Conservation (phyloP, 2,888 invertebrate genomes). For the Protophormia terraenovae region DNA sequence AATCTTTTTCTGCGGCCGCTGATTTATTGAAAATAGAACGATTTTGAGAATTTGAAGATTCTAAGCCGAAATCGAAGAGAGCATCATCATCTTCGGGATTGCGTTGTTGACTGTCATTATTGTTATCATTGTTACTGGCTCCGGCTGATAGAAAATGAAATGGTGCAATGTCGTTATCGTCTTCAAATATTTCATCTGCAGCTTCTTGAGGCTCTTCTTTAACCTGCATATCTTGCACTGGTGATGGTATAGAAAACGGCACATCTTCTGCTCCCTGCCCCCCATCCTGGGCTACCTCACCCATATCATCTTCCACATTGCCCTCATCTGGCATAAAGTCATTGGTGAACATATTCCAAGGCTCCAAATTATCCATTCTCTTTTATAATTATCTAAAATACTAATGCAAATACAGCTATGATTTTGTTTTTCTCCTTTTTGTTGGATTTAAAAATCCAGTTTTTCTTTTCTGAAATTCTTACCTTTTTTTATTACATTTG, state of each 20-base stretch:
- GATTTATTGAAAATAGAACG: constrained; percentile 70
- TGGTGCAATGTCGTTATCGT: constrained; percentile 49
- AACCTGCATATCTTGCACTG: constrained; percentile 57
- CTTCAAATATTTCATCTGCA: constrained; percentile 66
- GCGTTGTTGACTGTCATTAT: constrained; percentile 11
- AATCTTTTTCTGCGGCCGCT: constrained; percentile 13
- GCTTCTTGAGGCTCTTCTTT: constrained; percentile 68
- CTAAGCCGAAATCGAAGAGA: constrained; percentile 75
- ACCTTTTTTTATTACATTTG: constrained; percentile 57
- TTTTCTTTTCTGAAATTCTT: constrained; percentile 50
- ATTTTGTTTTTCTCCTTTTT: not conserved
- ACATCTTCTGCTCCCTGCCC: constrained; percentile 47
- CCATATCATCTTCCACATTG: constrained; percentile 65
- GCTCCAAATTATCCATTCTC: constrained; percentile 76
- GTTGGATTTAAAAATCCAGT: constrained; percentile 29
- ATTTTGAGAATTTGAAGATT: constrained; percentile 69
- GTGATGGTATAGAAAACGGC: constrained; percentile 50
- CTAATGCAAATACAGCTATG: constrained; percentile 4
- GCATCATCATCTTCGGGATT: constrained; percentile 72
- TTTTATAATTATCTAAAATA: constrained; percentile 1
- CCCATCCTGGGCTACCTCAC: constrained; percentile 14
- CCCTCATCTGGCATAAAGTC: constrained; percentile 71
- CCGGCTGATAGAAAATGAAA: constrained; percentile 33
- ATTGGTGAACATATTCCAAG: constrained; percentile 77
- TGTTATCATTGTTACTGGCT: constrained; percentile 6